Evolutionary conservation across 2,113 vertebrate genomes (phyloP).

Genomic region (Neolamprologus longior): DNA sequence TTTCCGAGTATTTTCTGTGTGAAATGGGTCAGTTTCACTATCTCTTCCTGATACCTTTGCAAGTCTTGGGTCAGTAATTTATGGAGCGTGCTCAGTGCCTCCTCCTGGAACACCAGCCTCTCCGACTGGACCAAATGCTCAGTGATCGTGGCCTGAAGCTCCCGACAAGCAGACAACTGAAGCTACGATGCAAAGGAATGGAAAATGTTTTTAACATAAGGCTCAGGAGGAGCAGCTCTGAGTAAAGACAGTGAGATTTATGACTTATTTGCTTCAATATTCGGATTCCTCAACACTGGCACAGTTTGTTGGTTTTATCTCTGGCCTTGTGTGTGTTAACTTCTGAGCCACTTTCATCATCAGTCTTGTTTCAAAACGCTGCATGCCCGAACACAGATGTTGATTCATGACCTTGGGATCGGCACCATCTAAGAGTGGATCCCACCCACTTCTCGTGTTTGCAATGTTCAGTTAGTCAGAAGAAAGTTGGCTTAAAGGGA

Average conservation of each 20-base stretch:
- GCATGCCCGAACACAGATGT: neutral
- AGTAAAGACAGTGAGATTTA: neutral
- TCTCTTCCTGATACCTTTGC: slow-evolving; percentile 51
- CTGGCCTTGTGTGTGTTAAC: neutral
- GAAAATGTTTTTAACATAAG: neutral
- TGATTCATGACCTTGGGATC: neutral
- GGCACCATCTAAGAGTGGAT: neutral
- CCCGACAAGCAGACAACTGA: neutral
- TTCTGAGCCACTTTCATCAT: neutral
- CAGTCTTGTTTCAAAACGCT: neutral
- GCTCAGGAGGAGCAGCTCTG: neutral
- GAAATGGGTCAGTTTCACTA: slow-evolving; percentile 18
- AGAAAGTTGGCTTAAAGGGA: neutral
- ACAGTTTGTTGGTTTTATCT: neutral
- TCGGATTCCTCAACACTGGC: neutral
- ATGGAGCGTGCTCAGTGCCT: slow-evolving; percentile 56
- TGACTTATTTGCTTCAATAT: neutral
- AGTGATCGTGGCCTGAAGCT: slow-evolving; percentile 36
- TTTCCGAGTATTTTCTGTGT: neutral
- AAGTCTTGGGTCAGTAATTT: slow-evolving; percentile 61
- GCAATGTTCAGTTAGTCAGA: neutral
- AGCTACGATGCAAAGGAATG: neutral
- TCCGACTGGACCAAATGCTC: slow-evolving; percentile 30
- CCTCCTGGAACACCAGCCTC: slow-evolving; percentile 50
- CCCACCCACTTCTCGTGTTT: neutral